Base-by-base conservation (phyloP, 2,113 vertebrate genomes). In the Tupaia tana region DNA sequence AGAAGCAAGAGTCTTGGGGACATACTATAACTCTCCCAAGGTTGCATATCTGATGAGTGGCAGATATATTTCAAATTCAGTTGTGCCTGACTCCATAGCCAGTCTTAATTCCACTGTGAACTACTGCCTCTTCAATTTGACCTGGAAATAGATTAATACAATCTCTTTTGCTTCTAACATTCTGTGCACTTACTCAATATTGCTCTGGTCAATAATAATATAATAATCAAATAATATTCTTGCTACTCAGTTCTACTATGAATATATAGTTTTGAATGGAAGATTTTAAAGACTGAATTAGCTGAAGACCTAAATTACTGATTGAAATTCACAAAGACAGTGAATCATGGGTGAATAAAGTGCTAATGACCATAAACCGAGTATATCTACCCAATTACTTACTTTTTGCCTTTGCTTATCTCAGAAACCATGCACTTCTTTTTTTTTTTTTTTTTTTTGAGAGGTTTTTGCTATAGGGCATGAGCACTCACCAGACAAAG, bases 31-130 rank as follows among this genome's bases (percentile, higher is more conserved):
- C 34, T 95, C 80, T 71, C 13, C 34, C 29, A 83, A 70, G 7
- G 29, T 56, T 89, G 25, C 34, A 11, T 34, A 66, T 64, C 2
- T 89, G 84, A n/a, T 52, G 75, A 63, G 24, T 71, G 58, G 25
- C 25, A 71, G 70, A 87, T 31, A n/a, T 73, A 63, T 67, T 93
- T 89, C 52, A 79, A 93, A 67, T 85, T 9, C 54, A 89, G 18
- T 8, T 54, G 7, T 59, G 14, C 73, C 16, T 95, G 54, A 22
- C 22, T 31, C 9, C 8, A 66, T 54, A 80, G 86, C 8, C 25
- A 54, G 16, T n/a, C 34, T 81, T 43, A 43, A 43, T 9, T 27
- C 1, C 6, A 25, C 24, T 71, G 15, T 18, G 20, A 20, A 58
- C 0, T 4, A 31, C 6, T 85, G 59, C 25, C 25, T 69, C 27